These are phyloP conservation scores for Leucosticte australis DNA, from an alignment of 2,113 vertebrate genomes.

Conservation along the genomic window DNA sequence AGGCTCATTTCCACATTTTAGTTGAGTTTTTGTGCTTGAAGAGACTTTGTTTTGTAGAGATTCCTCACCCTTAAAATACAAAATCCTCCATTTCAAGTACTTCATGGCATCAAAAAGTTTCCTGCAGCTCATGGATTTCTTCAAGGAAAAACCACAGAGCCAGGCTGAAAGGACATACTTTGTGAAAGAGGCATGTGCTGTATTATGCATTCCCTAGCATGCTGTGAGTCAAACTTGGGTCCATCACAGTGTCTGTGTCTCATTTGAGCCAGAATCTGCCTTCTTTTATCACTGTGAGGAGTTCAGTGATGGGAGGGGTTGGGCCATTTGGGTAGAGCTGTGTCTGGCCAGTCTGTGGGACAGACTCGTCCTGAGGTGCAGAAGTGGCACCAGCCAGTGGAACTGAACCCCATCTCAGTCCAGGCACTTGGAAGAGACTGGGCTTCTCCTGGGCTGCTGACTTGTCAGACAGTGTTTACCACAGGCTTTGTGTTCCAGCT, in stretches of 20 bases:
- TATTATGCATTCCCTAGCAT: neutral
- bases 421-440: fast-evolving
- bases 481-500: neutral
- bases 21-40: neutral
- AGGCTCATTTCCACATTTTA: neutral
- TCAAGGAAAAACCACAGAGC: neutral
- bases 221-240: neutral
- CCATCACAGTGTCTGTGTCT: neutral
- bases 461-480: neutral
- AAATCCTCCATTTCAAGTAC: neutral
- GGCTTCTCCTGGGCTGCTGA: neutral
- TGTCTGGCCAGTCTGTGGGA: neutral
- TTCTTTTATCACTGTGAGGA: neutral
- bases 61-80: neutral
- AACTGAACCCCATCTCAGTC: fast-evolving
- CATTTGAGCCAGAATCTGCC: neutral
- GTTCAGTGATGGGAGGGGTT: neutral
- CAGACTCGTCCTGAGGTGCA: neutral
- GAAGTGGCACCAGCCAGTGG: neutral
- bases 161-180: neutral
- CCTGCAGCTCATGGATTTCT: neutral
- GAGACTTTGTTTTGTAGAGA: neutral
- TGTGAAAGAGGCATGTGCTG: neutral
- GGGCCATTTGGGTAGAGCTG: neutral
- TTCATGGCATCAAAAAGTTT: neutral